Evolutionary conservation across 1,140 invertebrate genomes (phyloP), one percentile per base, ranked within the genome.

Genomic region (Rhagoletis pomonella): DNA sequence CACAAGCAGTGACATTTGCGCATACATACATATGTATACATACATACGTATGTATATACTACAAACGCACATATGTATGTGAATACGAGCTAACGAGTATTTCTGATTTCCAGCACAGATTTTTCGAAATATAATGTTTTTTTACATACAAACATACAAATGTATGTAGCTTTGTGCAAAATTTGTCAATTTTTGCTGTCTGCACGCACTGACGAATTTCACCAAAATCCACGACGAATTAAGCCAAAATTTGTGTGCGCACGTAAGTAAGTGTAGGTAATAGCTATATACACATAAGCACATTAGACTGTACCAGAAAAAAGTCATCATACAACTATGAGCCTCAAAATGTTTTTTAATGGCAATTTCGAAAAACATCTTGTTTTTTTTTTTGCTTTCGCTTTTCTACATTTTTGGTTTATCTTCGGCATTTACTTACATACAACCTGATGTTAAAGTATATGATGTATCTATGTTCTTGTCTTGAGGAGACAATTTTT

Each of bases 151-250:
- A 1, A 84, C 50, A 84, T 19, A 14, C 42, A 84, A 4, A 84
- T 17, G 77, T 50, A 19, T 7, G 39, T 5, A 55, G 55, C 39
- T 86, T 77, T 14, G 60, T 62, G n/a, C 12, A 62, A 62, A 29
- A 62, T 14, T 17, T 81, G 9, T 47, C 73, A 55, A 81, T 81
- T 55, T 44, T 81, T 14, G 47, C 44, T 55, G 73, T 55, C 47
- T 55, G 73, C 73, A 81, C 47, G n/a, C 44, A 81, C 17, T 47
- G 47, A 55, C 47, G 55, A 81, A 81, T 29, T 10, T 58, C 47
- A 81, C 29, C 29, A 29, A 29, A 29, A 29, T 29, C 29, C 29
- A 29, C 29, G 29, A 29, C 47, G 67, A 17, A 17, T 17, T 44
- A 73, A 73, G 47, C 39, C 67, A 47, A 47, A 73, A 14, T 47